phyloP scores from a whole-genome alignment of 64 coral and sea anemone species.

The Platygyra sinensis region DNA sequence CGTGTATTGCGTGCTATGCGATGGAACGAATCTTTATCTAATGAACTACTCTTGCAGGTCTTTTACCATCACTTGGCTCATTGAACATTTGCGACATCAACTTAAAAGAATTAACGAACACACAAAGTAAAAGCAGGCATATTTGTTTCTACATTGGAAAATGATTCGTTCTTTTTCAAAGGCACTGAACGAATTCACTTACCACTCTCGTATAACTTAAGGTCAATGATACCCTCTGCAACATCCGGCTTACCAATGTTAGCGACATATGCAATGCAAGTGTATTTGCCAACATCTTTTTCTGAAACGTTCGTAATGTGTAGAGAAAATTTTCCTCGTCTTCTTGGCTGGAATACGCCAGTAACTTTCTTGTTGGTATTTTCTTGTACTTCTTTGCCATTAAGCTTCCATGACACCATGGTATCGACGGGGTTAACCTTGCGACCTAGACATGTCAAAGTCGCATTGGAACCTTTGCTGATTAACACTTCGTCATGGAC shows the following conservation, averaged over 20 bases:
- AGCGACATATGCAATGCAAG: neutral
- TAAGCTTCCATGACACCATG: neutral
- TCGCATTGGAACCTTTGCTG: constrained; percentile 4
- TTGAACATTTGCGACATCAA: too few relatives aligned
- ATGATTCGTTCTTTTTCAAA: neutral
- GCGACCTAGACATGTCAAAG: constrained; percentile 8
- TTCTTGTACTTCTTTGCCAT: neutral
- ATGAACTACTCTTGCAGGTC: too few relatives aligned
- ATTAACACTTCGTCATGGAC: neutral
- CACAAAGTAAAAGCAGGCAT: too few relatives aligned
- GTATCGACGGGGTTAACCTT: neutral
- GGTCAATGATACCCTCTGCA: neutral
- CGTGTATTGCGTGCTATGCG: too few relatives aligned
- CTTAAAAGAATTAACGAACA: too few relatives aligned
- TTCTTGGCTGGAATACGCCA: neutral
- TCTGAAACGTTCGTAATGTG: constrained; percentile 29
- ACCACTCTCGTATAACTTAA: constrained; percentile 13
- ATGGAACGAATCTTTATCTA: too few relatives aligned
- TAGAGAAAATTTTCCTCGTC: neutral
- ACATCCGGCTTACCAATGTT: neutral
- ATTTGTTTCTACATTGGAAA: too few relatives aligned
- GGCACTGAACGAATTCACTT: neutral
- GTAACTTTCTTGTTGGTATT: neutral
- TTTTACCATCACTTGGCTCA: too few relatives aligned
- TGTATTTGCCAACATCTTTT: constrained; percentile 20